These are phyloP conservation scores for Nymphalis urticae DNA, from an alignment of 2,888 invertebrate genomes.

Conservation along the genomic window DNA sequence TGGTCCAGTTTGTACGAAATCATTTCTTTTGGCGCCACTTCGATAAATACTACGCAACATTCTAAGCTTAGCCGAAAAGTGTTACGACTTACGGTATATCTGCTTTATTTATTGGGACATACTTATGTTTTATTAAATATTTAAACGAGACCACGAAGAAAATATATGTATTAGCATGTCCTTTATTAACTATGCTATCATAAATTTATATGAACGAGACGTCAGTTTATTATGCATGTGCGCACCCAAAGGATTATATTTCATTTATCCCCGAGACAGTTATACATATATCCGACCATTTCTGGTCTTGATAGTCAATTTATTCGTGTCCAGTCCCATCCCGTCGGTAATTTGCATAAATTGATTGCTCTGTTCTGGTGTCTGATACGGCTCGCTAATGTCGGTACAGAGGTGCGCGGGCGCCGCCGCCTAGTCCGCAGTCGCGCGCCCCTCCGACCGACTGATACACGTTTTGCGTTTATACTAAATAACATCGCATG, in stretches of 20 bases:
- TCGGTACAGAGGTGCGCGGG: conserved; percentile 52
- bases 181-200: conserved; percentile 1
- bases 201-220: conserved; percentile 1
- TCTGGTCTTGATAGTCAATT: conserved; percentile 45
- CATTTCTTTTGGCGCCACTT: conserved; percentile 34
- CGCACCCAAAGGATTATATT: conserved; percentile 24
- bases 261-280: conserved; percentile 20
- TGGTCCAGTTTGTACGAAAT: conserved; percentile 44
- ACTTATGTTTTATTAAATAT: background rate
- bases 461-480: conserved; percentile 74
- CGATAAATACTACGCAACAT: conserved; percentile 35
- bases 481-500: conserved; percentile 73
- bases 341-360: conserved; percentile 78
- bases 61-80: conserved; percentile 14
- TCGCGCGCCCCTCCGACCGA: conserved; percentile 76
- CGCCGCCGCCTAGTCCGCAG: conserved; percentile 57
- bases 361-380: conserved; percentile 65
- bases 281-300: conserved; percentile 30
- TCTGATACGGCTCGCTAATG: conserved; percentile 40
- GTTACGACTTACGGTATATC: conserved; percentile 26
- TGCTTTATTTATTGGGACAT: background rate
- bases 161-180: background rate
- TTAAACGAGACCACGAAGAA: background rate
- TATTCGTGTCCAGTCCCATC: conserved; percentile 57
- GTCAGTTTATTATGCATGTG: conserved; percentile 14